Evolutionary conservation across 2,113 vertebrate species (phyloP).

Genomic region (Gasterosteus nipponicus): DNA sequence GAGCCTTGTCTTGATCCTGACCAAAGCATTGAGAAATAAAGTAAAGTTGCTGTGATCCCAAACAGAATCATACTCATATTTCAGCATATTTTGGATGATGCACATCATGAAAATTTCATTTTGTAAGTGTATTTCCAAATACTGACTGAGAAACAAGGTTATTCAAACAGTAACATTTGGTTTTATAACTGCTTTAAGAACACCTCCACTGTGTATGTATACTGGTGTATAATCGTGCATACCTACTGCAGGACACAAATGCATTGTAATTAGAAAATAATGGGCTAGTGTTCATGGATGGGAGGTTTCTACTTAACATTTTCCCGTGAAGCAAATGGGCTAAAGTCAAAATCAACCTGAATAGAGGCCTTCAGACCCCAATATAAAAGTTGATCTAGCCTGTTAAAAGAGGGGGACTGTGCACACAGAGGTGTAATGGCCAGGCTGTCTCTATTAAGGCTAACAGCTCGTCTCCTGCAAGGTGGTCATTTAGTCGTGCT

Average conservation of each 20-base stretch:
- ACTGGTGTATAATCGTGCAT: conserved; percentile 73
- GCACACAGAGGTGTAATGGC: conserved; percentile 79
- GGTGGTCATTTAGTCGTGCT: conserved; percentile 91
- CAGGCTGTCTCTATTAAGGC: conserved; percentile 81
- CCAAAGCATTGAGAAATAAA: conserved; percentile 42
- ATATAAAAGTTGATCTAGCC: conserved; percentile 80
- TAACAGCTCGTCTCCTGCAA: conserved; percentile 87
- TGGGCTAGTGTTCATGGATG: conserved; percentile 80
- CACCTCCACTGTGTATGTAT: conserved; percentile 62
- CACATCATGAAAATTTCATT: background rate
- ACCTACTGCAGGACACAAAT: conserved; percentile 75
- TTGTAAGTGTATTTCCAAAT: conserved; percentile 14
- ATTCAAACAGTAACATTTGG: conserved; percentile 33
- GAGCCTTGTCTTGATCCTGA: conserved; percentile 60
- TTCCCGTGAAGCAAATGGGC: conserved; percentile 75
- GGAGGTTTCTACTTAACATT: conserved; percentile 83
- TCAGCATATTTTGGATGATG: background rate
- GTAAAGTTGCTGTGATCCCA: conserved; percentile 49
- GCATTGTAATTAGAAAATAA: conserved; percentile 83
- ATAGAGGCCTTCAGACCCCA: conserved; percentile 74
- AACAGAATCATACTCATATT: conserved; percentile 12
- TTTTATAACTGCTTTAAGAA: conserved; percentile 42
- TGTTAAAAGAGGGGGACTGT: conserved; percentile 71
- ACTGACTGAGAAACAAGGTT: conserved; percentile 12
- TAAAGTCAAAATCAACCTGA: conserved; percentile 79